Base-by-base conservation (phyloP, 2,797 vertebrate species). In the Aldrovandia affinis region DNA sequence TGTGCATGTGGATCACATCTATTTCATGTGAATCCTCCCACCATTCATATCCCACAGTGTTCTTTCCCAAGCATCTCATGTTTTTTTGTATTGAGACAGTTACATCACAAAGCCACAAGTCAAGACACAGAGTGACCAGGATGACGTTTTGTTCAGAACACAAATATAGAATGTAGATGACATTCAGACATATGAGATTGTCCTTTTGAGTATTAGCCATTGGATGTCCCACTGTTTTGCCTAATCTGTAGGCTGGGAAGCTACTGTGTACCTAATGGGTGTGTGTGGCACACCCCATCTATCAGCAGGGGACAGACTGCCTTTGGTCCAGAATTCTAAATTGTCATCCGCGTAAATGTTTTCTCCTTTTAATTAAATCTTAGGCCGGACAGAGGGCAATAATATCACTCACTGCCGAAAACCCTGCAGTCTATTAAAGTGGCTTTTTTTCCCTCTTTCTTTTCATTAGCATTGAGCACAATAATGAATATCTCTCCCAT, bases 321-420 rank as follows among this genome's bases (percentile, higher is more conserved):
- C 42, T 22, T 50, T 30, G 20, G 20, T 33, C 44, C 44, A 70
- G 77, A 78, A 68, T n/a, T 30, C 15, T 30, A 85, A 86, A 83
- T 75, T 88, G 83, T 86, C 85, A 88, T 84, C 55, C 63, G 77
- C 88, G 84, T 80, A 86, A 90, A 87, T 83, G 80, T 89, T 87
- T 86, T 85, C 85, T 84, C 86, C 80, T 61, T 87, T 90, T 88
- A 88, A 90, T 89, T 89, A 87, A 87, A 89, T 81, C 86, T 75
- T 77, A 70, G 20, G 6, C 79, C 84, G 86, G 59, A 81, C 70
- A 55, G 28, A 80, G 52, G 39, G 78, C 75, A 9, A 65, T 81
- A 82, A 84, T 80, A 86, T 87, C 84, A 36, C 75, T 88, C 85
- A 84, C 83, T 54, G 30, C 18, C 22, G 50, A 80, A 57, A 39